Percentiles rank a stretch among this genome's conserved stretches.
These are phyloP conservation scores for Campoplex nolae DNA, from an alignment of 2,888 invertebrate genomes.

Conservation along the genomic window DNA sequence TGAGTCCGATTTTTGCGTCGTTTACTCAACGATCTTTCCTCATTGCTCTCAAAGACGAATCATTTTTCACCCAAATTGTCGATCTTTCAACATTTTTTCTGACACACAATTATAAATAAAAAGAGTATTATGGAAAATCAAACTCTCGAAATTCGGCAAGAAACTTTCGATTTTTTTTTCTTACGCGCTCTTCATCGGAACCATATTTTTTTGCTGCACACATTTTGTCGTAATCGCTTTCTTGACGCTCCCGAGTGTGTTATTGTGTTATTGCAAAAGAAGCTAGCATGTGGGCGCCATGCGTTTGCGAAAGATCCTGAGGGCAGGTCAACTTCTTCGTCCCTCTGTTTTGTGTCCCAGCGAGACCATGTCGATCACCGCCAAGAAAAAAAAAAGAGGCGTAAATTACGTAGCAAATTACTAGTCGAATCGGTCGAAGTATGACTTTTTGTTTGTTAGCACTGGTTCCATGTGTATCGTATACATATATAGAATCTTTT, in stretches of 20 bases:
- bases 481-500: background rate
- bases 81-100: background rate
- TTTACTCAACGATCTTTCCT: background rate
- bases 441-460: conserved; percentile 21
- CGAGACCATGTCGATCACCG: conserved; percentile 6
- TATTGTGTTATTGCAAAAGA: conserved; percentile 29
- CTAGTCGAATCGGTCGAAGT: background rate
- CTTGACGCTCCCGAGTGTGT: background rate
- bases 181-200: background rate
- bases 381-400: conserved; percentile 15
- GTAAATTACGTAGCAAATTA: conserved; percentile 5
- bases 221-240: background rate
- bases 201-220: conserved; percentile 5
- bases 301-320: conserved; percentile 60
- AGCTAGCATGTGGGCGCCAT: conserved; percentile 59
- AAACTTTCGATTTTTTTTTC: background rate
- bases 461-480: no score
- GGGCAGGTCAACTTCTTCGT: conserved; percentile 61
- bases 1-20: background rate
- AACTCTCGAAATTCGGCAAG: background rate
- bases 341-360: background rate
- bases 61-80: background rate
- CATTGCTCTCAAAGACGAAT: background rate
- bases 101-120: background rate
- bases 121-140: background rate